Conservation (phyloP, 2,797 vertebrate species). For the Siniperca obscura region DNA sequence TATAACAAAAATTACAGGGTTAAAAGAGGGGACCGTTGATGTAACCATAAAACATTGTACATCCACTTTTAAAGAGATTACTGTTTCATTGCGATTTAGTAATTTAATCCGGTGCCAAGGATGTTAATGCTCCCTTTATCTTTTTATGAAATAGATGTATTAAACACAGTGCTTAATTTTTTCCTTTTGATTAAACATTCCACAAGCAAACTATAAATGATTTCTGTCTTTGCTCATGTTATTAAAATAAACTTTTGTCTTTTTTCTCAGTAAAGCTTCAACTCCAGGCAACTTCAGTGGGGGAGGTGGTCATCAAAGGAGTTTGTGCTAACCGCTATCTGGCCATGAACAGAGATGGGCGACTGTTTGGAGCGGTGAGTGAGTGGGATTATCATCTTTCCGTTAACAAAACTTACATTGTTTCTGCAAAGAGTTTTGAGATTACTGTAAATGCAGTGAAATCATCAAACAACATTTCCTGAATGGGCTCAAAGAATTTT, state of each 20-base stretch:
- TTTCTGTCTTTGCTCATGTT: not conserved
- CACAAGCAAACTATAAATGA: not conserved
- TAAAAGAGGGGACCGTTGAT: not conserved
- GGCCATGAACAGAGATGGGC: conserved; percentile 96
- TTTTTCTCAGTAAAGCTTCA: conserved; percentile 91
- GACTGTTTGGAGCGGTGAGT: conserved; percentile 93
- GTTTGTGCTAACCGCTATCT: conserved; percentile 94
- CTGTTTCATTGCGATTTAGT: not conserved
- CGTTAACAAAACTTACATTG: not conserved
- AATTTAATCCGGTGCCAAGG: not conserved
- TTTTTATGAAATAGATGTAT: not conserved
- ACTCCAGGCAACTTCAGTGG: conserved; percentile 94
- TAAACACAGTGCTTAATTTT: conserved; percentile 11
- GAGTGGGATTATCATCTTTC: not conserved
- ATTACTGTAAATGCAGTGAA: not conserved
- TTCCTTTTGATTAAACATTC: not conserved
- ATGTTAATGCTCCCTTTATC: not conserved
- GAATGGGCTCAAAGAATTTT: not conserved
- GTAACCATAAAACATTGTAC: no score
- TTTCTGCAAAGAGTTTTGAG: not conserved
- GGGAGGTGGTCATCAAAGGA: conserved; percentile 96
- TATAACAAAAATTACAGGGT: not conserved
- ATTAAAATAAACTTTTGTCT: conserved; percentile 12
- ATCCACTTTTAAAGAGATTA: not conserved
- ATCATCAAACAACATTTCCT: not conserved